These are phyloP conservation scores for Acanthornis magna DNA, from an alignment of 2,797 vertebrate species.

Conservation along the genomic window DNA sequence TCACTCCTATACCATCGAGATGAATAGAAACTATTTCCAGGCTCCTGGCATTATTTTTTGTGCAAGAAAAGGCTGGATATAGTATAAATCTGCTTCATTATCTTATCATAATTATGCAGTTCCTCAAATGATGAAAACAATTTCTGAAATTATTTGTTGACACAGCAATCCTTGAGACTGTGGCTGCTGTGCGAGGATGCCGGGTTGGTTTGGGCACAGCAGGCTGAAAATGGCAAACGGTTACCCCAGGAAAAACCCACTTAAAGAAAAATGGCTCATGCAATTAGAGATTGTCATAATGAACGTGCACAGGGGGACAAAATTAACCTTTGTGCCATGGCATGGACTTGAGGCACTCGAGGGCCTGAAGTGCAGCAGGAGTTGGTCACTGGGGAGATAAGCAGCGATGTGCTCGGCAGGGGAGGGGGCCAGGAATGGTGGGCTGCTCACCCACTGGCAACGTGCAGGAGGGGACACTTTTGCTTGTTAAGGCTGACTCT, in stretches of 20 bases:
- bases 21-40: not conserved
- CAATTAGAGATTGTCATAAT: not conserved
- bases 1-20: not conserved
- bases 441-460: not conserved
- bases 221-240: not conserved
- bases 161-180: not conserved
- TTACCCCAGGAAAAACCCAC: not conserved
- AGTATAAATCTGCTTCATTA: not conserved
- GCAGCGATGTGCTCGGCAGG: not conserved
- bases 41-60: not conserved
- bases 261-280: not conserved
- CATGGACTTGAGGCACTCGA: not conserved
- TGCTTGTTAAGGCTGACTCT: accelerated
- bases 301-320: not conserved
- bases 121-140: not conserved
- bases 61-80: not conserved
- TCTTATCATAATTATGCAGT: slow-evolving; percentile 14
- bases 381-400: not conserved
- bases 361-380: not conserved
- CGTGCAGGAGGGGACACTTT: not conserved
- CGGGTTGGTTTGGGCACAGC: not conserved
- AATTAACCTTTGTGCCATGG: not conserved
- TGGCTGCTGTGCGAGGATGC: not conserved
- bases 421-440: not conserved
- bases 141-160: slow-evolving; percentile 10